Base-by-base conservation (phyloP, 2,888 invertebrate genomes). In the Cistogaster globosa region DNA sequence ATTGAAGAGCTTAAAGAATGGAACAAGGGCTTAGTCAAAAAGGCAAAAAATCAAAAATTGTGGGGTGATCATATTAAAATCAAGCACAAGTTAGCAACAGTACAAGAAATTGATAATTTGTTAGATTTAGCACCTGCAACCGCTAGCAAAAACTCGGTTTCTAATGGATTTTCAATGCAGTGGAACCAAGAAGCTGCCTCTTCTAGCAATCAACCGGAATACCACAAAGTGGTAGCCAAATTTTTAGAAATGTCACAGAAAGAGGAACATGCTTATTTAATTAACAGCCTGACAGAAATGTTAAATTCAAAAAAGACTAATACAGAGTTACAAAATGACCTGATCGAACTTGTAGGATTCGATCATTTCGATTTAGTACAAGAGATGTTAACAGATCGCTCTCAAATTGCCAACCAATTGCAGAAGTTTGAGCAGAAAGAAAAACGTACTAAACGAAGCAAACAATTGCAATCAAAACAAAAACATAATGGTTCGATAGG, bases 291-390 rank as follows among this genome's bases (percentile, higher is more conserved):
- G n/a, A 87, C 89, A 22, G 88, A 95, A 93, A 91, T 91, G 90
- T 92, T 97, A 0, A 94, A 94, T 86, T 94, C 95, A 0, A 93
- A 94, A 16, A 93, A 94, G 86, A 93, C 93, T 38, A 95, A 94
- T 87, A 95, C 95, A 84, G 96, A 96, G 88, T 93, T 97, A 84
- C 96, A 97, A 91, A 96, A 96, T 90, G 97, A 97, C 92, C 93
- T 99, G 22, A 96, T 98, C 91, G 98, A 99, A 89, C 93, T 98
- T 6, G 93, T 92, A 14, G 99, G 99, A 0, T 97, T 96, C 91
- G 97, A 98, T 87, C 93, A 95, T 88, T 95, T 97, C 91, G 97
- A 97, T 89, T 93, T 97, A 80, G 96, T 96, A 38, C 94, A 94
- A 82, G 93, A 94, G 53, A 91, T 97, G 83, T 91, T 97, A 38